These are phyloP conservation scores for Spheniscus mendiculus DNA, from an alignment of 2,113 vertebrate species.

Conservation along the genomic window DNA sequence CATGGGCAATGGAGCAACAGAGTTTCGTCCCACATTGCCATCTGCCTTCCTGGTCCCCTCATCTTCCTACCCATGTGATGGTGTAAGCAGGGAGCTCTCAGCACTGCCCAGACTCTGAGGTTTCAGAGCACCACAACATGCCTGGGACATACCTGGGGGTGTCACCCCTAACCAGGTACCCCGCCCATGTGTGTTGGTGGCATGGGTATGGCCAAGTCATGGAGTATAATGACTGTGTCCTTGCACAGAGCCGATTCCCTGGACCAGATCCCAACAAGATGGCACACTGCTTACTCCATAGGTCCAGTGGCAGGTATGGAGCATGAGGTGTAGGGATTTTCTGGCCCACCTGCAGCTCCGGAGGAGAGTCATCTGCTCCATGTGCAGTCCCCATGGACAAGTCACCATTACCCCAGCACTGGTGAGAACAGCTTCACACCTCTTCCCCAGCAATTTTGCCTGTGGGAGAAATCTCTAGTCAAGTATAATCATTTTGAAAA, in stretches of 20 bases:
- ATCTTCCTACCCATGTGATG: not conserved
- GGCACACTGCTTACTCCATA: not conserved
- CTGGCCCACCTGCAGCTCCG: not conserved
- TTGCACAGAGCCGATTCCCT: not conserved
- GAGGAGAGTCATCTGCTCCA: not conserved
- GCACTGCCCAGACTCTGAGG: not conserved
- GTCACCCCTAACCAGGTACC: not conserved
- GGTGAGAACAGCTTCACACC: not conserved
- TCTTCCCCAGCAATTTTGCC: not conserved
- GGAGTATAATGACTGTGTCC: not conserved
- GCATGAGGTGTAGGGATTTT: not conserved
- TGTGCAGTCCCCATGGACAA: not conserved
- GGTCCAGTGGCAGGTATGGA: not conserved
- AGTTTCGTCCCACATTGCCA: not conserved
- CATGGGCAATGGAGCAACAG: not conserved
- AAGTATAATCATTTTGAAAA: not conserved
- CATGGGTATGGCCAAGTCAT: not conserved
- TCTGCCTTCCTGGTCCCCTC: not conserved
- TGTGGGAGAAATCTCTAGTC: not conserved
- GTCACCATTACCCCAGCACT: not conserved
- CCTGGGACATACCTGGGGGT: no score
- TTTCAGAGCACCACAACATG: not conserved
- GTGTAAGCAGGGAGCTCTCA: not conserved
- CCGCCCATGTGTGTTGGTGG: not conserved
- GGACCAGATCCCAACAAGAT: no score